Base-by-base conservation (phyloP, 1,140 invertebrate genomes). In the Scaptomyza pallida region DNA sequence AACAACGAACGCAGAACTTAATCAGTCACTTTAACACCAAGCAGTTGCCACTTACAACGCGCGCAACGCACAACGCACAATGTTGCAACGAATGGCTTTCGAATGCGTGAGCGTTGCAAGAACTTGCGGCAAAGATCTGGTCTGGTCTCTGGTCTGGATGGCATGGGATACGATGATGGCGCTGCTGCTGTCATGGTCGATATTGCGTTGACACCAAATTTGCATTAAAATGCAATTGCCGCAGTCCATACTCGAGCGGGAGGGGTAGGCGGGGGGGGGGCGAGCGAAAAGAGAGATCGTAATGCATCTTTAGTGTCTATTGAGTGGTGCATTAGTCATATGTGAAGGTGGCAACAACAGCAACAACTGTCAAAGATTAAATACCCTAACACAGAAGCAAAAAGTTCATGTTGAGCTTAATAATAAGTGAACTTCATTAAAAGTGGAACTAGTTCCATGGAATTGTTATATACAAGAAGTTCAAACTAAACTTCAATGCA, bases 131-230 rank as follows among this genome's bases (percentile, higher is more conserved):
- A 15, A 45, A 17, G 26, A 54, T 37, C 19, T 35, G 30, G 26
- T 37, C 33, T 21, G 35, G 55, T 50, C 47, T 43, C 47, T 43
- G 60, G 17, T 60, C 37, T 55, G 33, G 33, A 37, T 40, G 37
- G 26, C 48, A 37, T 17, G 35, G 30, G 45, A 13, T 35, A 56
- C 43, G 23, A 26, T 21, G 57, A 44, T 16, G 21, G 17, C 35
- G 72, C 67, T 64, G 62, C 62, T 70, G 56, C 83, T 89, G 83
- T 89, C 82, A 88, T 88, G 82, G 82, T 88, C 82, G 82, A 88
- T 88, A 88, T 88, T 88, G 82, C 82, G 82, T 88, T 88, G 82
- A 88, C 82, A 88, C 82, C 78, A 82, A 88, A 88, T 88, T 88
- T 88, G 82, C 82, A 88, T 88, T 88, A 88, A 88, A 88, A 88